These are phyloP conservation scores for Centruroides vittatus DNA, from an alignment of 1,140 invertebrate genomes.

Conservation along the genomic window DNA sequence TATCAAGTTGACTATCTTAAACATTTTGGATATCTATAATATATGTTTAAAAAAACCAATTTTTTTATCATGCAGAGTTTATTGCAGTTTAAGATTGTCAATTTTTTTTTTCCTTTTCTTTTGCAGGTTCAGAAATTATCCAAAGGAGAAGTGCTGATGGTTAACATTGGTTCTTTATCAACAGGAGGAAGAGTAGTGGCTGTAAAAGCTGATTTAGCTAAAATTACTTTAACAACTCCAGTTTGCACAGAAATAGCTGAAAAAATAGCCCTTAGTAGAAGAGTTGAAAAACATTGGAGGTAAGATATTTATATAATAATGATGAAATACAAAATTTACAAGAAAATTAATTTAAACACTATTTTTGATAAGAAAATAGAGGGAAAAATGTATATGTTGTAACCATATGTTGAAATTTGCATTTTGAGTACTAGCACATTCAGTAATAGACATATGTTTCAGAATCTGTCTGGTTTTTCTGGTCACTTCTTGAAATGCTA, in stretches of 20 bases:
- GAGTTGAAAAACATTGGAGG: constrained; percentile 99
- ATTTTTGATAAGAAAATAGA: neutral
- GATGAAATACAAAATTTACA: neutral
- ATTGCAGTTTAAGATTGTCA: too few relatives aligned
- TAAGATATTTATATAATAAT: constrained; percentile 27
- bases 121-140: constrained; percentile 65
- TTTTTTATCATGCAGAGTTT: too few relatives aligned
- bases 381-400: neutral
- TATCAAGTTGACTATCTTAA: too few relatives aligned
- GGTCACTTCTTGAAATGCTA: too few relatives aligned
- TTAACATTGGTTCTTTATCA: constrained; percentile 97
- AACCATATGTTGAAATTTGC: neutral
- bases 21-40: too few relatives aligned
- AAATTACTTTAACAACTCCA: constrained; percentile 90
- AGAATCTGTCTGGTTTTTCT: too few relatives aligned
- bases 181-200: constrained; percentile 93
- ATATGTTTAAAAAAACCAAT: too few relatives aligned
- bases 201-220: constrained; percentile 93
- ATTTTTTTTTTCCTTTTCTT: neutral
- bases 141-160: constrained; percentile 81
- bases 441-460: too few relatives aligned
- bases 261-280: constrained; percentile 92
- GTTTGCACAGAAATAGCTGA: constrained; percentile 98
- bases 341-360: neutral
- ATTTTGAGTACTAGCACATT: too few relatives aligned